Base-by-base conservation (phyloP, 2,113 vertebrate species). In the Notothenia coriiceps region DNA sequence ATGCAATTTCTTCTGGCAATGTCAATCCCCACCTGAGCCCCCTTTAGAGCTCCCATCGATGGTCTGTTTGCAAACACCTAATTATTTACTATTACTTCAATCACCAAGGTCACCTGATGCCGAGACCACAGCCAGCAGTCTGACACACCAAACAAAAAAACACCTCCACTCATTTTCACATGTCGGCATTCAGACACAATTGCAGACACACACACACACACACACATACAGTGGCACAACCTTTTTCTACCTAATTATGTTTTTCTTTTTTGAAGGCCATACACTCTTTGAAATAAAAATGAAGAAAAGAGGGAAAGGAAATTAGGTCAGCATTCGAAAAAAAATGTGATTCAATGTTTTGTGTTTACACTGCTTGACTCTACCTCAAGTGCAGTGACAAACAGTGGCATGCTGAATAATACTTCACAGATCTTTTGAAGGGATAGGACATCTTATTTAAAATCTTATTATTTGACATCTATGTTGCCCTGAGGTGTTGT, bases 101-200 rank as follows among this genome's bases (percentile, higher is more conserved):
- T 87, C 73, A 29, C 79, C 88, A 92, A 93, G 88, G 91, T 94
- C 90, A 88, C 76, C 69, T 79, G 69, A 84, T 70, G 52, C 61
- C 2, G n/a, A 82, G 25, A 64, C 50, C 65, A 51, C 47, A 55
- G 73, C 47, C 22, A 64, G 77, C 79, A 73, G 20, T 77, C 18
- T 66, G 55, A 74, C 63, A 49, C 59, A 49, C 59, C 43, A 44
- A 44, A 29, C 51, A 73, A 66, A 73, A 67, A 70, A 12, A 18
- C 59, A 71, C 59, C 18, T 22, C n/a, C n/a, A 20, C 67, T 15
- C n/a, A 44, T 17, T 12, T 47, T 17, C 46, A 47, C 11, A 15
- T 51, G 46, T 44, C 57, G n/a, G 49, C 59, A 67, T 49, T 52
- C 54, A 59, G 67, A 20, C 63, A 22, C 65, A 54, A 44, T 49